phyloP scores from a whole-genome alignment of 1,140 invertebrate species.

The Magallana ariakensis region DNA sequence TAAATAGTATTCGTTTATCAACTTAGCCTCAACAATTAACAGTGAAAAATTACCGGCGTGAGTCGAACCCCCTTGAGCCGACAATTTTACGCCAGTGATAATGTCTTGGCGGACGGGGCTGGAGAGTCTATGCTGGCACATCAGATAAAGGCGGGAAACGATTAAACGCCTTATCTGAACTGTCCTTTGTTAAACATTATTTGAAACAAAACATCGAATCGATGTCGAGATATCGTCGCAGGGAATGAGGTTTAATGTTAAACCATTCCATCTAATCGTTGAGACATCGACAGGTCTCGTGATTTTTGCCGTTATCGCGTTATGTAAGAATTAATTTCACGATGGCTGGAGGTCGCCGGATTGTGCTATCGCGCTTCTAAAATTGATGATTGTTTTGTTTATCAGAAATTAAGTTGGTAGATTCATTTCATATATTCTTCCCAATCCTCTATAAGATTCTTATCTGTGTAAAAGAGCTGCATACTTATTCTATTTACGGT shows the following conservation, averaged over 20 bases:
- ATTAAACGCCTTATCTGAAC: not conserved
- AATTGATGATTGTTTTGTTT: slow-evolving; percentile 29
- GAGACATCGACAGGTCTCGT: slow-evolving; percentile 10
- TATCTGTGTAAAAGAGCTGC: not conserved
- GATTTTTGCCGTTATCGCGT: slow-evolving; percentile 8
- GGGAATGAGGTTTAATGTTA: slow-evolving; percentile 35
- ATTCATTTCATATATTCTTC: not conserved
- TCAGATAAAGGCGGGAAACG: slow-evolving; percentile 37
- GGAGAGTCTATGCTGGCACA: not conserved
- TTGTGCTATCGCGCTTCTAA: not conserved
- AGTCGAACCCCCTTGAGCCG: slow-evolving; percentile 17
- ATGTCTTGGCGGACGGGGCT: not conserved
- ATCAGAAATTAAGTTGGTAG: slow-evolving; percentile 28
- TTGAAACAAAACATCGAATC: slow-evolving; percentile 38
- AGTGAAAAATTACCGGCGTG: slow-evolving; percentile 20
- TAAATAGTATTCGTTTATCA: slow-evolving; percentile 17
- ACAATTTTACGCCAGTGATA: slow-evolving; percentile 33
- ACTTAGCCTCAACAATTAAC: slow-evolving; percentile 16
- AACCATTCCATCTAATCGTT: slow-evolving; percentile 20
- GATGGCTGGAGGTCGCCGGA: slow-evolving; percentile 15
- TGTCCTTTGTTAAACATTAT: slow-evolving; percentile 30
- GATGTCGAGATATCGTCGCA: slow-evolving; percentile 29
- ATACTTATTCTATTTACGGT: not conserved
- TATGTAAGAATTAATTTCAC: slow-evolving; percentile 27
- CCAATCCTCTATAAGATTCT: slow-evolving; percentile 15